These are phyloP conservation scores for Lonchura striata DNA, from an alignment of 2,113 vertebrate genomes.

Conservation along the genomic window DNA sequence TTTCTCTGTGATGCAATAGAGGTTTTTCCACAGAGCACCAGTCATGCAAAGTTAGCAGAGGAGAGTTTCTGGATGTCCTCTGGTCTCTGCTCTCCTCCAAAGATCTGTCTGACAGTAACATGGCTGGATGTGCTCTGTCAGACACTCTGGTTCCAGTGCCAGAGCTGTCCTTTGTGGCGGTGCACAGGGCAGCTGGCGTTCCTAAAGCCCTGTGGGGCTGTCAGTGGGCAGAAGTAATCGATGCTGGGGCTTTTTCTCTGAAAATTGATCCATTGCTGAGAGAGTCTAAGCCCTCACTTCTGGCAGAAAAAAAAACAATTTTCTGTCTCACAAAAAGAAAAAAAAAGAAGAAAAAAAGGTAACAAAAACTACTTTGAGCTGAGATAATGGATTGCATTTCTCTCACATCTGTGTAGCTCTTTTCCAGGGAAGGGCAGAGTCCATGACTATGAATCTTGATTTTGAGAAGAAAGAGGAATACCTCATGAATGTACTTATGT, in stretches of 20 bases:
- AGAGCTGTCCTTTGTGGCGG: neutral
- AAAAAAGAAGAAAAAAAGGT: too few species aligned
- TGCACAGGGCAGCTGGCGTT: neutral
- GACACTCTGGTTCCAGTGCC: neutral
- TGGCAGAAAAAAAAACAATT: neutral
- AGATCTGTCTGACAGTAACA: neutral
- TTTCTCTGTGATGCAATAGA: neutral
- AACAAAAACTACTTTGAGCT: neutral
- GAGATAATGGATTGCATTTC: neutral
- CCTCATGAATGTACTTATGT: neutral
- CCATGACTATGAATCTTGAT: neutral
- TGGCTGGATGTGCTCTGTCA: neutral
- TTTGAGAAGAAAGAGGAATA: neutral
- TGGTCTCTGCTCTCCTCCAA: neutral
- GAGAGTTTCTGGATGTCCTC: neutral
- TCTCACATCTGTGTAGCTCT: neutral
- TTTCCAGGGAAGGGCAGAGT: neutral
- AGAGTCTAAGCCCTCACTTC: neutral
- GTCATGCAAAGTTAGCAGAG: neutral
- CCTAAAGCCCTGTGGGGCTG: neutral
- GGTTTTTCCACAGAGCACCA: neutral
- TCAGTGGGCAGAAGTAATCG: neutral
- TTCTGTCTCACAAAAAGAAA: neutral
- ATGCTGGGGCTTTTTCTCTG: neutral
- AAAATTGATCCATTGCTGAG: neutral